These are phyloP conservation scores for Pediacus dermestoides DNA, from an alignment of 2,888 invertebrate species.

Conservation along the genomic window DNA sequence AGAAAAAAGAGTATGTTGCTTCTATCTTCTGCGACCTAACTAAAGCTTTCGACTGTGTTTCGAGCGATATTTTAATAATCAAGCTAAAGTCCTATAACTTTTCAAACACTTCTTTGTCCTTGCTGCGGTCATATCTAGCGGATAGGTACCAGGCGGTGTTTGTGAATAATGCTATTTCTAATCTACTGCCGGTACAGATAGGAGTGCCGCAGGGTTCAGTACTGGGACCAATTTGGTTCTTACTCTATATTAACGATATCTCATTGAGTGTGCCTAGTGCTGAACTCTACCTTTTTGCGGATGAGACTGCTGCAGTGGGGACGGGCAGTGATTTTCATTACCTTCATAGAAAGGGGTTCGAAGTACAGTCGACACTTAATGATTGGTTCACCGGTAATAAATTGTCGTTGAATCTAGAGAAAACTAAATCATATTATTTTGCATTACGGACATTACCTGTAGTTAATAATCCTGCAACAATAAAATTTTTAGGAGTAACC, in stretches of 20 bases:
- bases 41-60: constrained; percentile 3
- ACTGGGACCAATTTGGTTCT: constrained; percentile 1
- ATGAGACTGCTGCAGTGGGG: constrained; percentile 1
- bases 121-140: constrained; percentile 1
- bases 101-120: neutral
- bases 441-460: neutral
- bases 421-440: neutral
- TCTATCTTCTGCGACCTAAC: constrained; percentile 1
- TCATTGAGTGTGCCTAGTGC: neutral
- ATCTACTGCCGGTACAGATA: neutral
- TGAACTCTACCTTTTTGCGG: constrained; percentile 1
- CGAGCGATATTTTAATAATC: neutral
- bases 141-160: neutral
- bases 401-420: neutral
- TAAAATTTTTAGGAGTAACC: constrained; percentile 1
- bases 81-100: neutral
- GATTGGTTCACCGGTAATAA: neutral
- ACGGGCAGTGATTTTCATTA: neutral
- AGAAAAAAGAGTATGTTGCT: neutral
- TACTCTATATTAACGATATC: neutral
- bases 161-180: neutral
- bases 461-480: neutral
- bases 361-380: neutral
- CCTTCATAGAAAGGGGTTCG: neutral
- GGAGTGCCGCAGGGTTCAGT: constrained; percentile 3